Evolutionary conservation across 2,888 invertebrate species (phyloP), one percentile per base, ranked within the genome.

Genomic region (Tinea trinotella): DNA sequence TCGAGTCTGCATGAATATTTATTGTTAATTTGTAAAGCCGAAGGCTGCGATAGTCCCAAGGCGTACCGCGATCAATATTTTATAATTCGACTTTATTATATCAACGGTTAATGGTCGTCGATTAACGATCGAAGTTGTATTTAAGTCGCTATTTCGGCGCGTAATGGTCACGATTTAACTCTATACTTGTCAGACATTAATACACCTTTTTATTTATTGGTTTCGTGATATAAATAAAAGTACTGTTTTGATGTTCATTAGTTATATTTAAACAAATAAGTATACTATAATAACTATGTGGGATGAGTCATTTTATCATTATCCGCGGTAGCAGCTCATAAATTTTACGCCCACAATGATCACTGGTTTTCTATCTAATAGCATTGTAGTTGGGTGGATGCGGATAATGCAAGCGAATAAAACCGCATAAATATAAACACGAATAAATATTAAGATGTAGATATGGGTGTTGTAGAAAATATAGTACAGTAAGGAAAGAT

Each of bases 1-100:
- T 24, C 22, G 15, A 13, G 40, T 18, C 3, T 61, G 62, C 73
- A 78, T 81, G 76, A 81, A 78, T 80, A 81, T 81, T 78, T 78
- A 81, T 79, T 76, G 79, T 80, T 82, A 81, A 80, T 81, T 79
- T 80, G 76, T 77, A 76, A 72, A 67, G 67, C 59, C 69, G 76
- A 72, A 74, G 68, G 67, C 61, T 13, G 62, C 63, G 70, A 72
- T 70, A 71, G 67, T 76, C 75, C 77, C 76, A 73, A 72, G 74
- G 74, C 72, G 66, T 62, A 66, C 65, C 68, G 67, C 67, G 68
- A 67, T 65, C 66, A 61, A 74, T 76, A 80, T 76, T 73, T 79
- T 73, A 76, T 71, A 69, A 68, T 68, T 70, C 64, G 69, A 71
- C 68, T 67, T 72, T 75, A 73, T 74, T 71, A 70, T 71, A 75